Percentiles rank a stretch among this genome's conserved stretches.
These are phyloP conservation scores for Tigriopus japonicus DNA, from an alignment of 1,140 invertebrate species.

Conservation along the genomic window DNA sequence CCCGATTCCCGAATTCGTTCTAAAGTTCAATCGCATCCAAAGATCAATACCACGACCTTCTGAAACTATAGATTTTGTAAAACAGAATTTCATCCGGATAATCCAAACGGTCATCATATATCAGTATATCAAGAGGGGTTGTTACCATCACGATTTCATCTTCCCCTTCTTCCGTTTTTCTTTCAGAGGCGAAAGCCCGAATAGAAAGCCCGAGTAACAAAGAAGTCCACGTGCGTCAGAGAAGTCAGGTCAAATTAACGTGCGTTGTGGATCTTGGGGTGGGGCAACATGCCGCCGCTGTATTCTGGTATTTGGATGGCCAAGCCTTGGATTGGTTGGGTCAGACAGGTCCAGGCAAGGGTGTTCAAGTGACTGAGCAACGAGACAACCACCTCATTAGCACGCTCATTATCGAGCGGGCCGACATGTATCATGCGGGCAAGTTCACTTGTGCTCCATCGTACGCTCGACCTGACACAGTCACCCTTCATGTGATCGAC, in stretches of 20 bases:
- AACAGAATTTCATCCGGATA: too few relatives aligned
- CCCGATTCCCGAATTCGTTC: too few relatives aligned
- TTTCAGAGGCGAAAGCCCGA: conserved; percentile 11
- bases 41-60: too few relatives aligned
- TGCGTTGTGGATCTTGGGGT: conserved; percentile 12
- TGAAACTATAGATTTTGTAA: too few relatives aligned
- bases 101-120: too few relatives aligned
- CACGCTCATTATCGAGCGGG: conserved; percentile 18
- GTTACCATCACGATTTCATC: too few relatives aligned
- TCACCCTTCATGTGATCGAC: conserved; percentile 23
- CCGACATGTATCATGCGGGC: conserved; percentile 20
- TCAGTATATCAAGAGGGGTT: too few relatives aligned
- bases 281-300: conserved; percentile 11
- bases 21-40: too few relatives aligned
- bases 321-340: conserved; percentile 17
- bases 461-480: conserved; percentile 21
- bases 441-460: conserved; percentile 24
- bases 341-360: conserved; percentile 1
- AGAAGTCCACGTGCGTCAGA: conserved; percentile 16
- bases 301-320: conserved; percentile 25
- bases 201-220: conserved; percentile 10
- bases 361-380: conserved; percentile 1
- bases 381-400: conserved; percentile 17
- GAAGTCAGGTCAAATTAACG: conserved; percentile 9
- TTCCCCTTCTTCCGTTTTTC: background rate